Percentiles rank a stretch among this genome's conserved stretches.
phyloP scores from a whole-genome alignment of 2,888 invertebrate genomes.

The Leptopilina drosophilae region DNA sequence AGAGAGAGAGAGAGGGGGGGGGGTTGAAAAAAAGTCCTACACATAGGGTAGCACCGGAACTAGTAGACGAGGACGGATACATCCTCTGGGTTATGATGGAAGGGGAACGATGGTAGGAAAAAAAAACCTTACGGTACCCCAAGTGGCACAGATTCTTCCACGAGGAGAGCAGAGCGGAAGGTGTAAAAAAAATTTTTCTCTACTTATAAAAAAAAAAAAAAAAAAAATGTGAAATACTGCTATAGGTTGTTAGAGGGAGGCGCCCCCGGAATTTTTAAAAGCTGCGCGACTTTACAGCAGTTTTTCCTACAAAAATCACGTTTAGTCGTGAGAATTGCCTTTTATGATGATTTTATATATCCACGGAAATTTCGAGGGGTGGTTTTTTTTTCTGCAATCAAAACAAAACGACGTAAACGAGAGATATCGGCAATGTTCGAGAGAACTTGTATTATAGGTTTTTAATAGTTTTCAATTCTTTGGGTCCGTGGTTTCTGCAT shows the following conservation, averaged over 20 bases:
- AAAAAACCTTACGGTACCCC: slow-evolving; percentile 73
- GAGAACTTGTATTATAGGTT: not conserved
- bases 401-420: slow-evolving; percentile 14
- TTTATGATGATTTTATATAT: slow-evolving; percentile 57
- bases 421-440: slow-evolving; percentile 16
- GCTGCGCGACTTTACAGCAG: slow-evolving; percentile 55
- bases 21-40: slow-evolving; percentile 45
- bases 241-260: slow-evolving; percentile 64
- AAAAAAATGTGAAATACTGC: slow-evolving; percentile 72
- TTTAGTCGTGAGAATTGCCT: slow-evolving; percentile 57
- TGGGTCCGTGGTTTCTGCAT: too few species aligned
- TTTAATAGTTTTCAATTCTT: too few species aligned
- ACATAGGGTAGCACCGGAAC: slow-evolving; percentile 49
- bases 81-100: slow-evolving; percentile 55
- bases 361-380: slow-evolving; percentile 51
- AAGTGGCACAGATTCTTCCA: slow-evolving; percentile 74
- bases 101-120: slow-evolving; percentile 40
- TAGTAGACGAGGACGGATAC: slow-evolving; percentile 52
- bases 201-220: slow-evolving; percentile 50
- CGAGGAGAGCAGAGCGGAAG: slow-evolving; percentile 60
- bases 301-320: slow-evolving; percentile 52
- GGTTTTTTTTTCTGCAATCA: slow-evolving; percentile 42
- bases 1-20: slow-evolving; percentile 31
- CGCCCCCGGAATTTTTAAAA: slow-evolving; percentile 16
- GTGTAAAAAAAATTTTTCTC: slow-evolving; percentile 59